Percentiles rank a stretch among this genome's conserved stretches.
Conservation (phyloP, 2,113 vertebrate species). For the Galbula dea region DNA sequence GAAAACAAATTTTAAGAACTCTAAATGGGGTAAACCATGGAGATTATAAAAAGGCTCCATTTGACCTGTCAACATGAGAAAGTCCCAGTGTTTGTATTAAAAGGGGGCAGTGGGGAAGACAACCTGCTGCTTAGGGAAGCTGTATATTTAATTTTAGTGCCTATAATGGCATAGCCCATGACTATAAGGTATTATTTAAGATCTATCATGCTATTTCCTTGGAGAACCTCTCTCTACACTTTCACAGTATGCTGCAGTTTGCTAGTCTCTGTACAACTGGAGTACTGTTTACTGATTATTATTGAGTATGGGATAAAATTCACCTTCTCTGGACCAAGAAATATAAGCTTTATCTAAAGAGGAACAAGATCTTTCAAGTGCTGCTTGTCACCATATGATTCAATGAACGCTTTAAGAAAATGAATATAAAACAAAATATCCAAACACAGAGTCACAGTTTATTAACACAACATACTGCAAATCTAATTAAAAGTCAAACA, state of each 20-base stretch:
- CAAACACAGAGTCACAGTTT: slow-evolving; percentile 3
- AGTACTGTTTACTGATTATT: slow-evolving; percentile 50
- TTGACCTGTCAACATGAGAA: slow-evolving; percentile 24
- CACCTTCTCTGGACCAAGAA: slow-evolving; percentile 4
- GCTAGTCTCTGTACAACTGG: slow-evolving; percentile 14
- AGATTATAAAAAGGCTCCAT: slow-evolving; percentile 1
- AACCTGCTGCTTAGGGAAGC: slow-evolving; percentile 19
- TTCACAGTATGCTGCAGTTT: slow-evolving; percentile 9
- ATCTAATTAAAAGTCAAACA: slow-evolving; percentile 81
- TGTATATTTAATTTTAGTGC: slow-evolving; percentile 42
- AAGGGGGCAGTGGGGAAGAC: slow-evolving; percentile 32
- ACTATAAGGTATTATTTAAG: slow-evolving; percentile 37
- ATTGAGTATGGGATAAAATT: slow-evolving; percentile 16
- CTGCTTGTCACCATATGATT: not conserved
- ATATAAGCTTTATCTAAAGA: not conserved
- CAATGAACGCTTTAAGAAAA: not conserved
- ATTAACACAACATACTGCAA: slow-evolving; percentile 69
- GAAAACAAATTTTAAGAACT: not conserved
- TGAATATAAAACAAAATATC: not conserved
- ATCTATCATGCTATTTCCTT: not conserved
- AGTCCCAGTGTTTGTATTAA: slow-evolving; percentile 32
- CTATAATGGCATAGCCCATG: slow-evolving; percentile 7
- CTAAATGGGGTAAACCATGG: not conserved
- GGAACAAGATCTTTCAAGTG: not conserved
- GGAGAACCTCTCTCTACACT: slow-evolving; percentile 10